Evolutionary conservation across 2,888 invertebrate genomes (phyloP).

Genomic region (Mycalesis mineus): DNA sequence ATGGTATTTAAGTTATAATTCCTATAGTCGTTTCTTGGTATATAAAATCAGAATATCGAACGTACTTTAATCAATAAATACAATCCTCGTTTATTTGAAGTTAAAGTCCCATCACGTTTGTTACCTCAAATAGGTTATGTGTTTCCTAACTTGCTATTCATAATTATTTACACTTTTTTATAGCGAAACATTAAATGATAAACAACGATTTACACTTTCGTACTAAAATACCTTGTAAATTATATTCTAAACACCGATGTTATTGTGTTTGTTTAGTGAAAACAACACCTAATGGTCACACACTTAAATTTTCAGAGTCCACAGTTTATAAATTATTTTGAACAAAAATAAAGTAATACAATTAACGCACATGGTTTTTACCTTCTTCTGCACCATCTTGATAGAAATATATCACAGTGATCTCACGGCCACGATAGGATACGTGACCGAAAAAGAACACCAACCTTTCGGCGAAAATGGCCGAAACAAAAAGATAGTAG

Average conservation of each 20-base stretch:
- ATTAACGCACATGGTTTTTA: conserved; percentile 73
- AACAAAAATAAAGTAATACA: conserved; percentile 53
- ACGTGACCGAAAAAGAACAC: conserved; percentile 68
- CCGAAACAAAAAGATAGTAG: conserved; percentile 65
- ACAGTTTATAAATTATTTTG: conserved; percentile 22
- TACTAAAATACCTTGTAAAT: neutral
- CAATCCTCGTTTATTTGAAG: no score
- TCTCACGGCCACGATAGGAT: conserved; percentile 74
- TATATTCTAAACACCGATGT: neutral
- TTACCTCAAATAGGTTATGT: neutral
- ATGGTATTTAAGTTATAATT: no score
- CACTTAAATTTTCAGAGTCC: conserved; percentile 41
- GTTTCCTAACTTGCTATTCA: neutral
- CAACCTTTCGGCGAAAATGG: conserved; percentile 74
- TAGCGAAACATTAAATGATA: neutral
- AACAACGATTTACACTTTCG: neutral
- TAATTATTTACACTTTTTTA: neutral
- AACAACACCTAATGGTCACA: conserved; percentile 39
- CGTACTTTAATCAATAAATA: no score
- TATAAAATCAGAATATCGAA: no score
- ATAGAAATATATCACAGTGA: conserved; percentile 63
- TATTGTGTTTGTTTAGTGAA: conserved; percentile 31
- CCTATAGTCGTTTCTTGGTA: no score
- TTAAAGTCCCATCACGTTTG: neutral
- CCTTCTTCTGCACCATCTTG: conserved; percentile 79